phyloP scores from a whole-genome alignment of 2,797 vertebrate genomes.

The Ctenochaetus hawaiiensis region DNA sequence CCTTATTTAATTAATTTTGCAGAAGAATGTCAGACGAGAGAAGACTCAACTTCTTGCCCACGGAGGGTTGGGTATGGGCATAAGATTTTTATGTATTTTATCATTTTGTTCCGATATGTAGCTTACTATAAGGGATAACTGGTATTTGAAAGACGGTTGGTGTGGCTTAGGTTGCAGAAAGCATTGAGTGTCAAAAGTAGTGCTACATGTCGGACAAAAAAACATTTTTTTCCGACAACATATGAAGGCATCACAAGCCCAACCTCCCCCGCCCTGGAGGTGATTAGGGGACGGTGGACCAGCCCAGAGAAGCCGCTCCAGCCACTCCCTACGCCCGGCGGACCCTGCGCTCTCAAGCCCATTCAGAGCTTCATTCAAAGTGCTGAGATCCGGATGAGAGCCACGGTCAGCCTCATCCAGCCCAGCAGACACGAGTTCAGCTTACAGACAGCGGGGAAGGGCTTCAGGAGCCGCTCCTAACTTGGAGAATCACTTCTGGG shows the following conservation, averaged over 20 bases:
- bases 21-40: neutral
- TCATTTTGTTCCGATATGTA: neutral
- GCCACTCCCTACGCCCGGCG: constrained; percentile 82
- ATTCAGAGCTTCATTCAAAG: constrained; percentile 73
- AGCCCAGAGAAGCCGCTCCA: constrained; percentile 71
- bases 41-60: neutral
- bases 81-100: too few species aligned
- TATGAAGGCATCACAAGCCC: constrained; percentile 54
- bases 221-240: constrained; percentile 28
- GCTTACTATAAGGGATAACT: too few species aligned
- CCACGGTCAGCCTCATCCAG: constrained; percentile 66
- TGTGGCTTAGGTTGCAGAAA: neutral
- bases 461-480: constrained; percentile 61
- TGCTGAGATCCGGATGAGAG: constrained; percentile 69
- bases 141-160: neutral
- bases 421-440: constrained; percentile 52
- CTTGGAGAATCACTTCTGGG: constrained; percentile 61
- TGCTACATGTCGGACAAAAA: neutral
- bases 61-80: fast-evolving
- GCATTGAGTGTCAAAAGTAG: too few species aligned
- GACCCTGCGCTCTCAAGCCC: constrained; percentile 60
- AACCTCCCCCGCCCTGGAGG: constrained; percentile 57
- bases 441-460: constrained; percentile 47
- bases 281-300: constrained; percentile 78
- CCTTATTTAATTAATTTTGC: neutral